Evolutionary conservation across 92 coral and sea anemone species (phyloP).

Genomic region (Ricordea florida): DNA sequence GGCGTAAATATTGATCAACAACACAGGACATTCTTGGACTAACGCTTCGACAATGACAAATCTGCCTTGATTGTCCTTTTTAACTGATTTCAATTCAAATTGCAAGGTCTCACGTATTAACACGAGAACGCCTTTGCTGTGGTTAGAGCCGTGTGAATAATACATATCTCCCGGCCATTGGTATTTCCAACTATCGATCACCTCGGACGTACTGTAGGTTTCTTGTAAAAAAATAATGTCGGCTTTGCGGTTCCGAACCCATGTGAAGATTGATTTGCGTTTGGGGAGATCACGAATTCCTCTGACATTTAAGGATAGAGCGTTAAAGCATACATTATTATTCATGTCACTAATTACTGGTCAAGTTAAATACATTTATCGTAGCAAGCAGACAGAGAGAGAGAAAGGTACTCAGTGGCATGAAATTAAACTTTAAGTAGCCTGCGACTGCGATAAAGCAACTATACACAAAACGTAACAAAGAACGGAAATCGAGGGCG

Average conservation of each 20-base stretch:
- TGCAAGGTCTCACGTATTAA: slow-evolving; percentile 7
- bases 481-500: too few relatives aligned
- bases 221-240: slow-evolving; percentile 10
- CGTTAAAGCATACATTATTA: neutral
- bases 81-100: slow-evolving; percentile 14
- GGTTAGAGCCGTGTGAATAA: slow-evolving; percentile 14
- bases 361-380: too few relatives aligned
- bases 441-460: too few relatives aligned
- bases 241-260: slow-evolving; percentile 11
- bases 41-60: slow-evolving; percentile 10
- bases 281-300: slow-evolving; percentile 19
- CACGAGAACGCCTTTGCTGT: neutral
- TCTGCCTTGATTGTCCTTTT: slow-evolving; percentile 1
- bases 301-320: slow-evolving; percentile 14
- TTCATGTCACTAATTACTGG: too few relatives aligned
- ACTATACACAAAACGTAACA: too few relatives aligned
- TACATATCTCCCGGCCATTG: slow-evolving; percentile 24
- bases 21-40: slow-evolving; percentile 24
- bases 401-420: too few relatives aligned
- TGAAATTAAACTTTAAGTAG: too few relatives aligned
- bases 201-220: neutral
- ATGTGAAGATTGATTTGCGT: slow-evolving; percentile 13
- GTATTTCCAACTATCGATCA: slow-evolving; percentile 10
- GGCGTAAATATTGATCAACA: neutral
- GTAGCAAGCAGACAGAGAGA: too few relatives aligned